Evolutionary conservation across 1,140 invertebrate genomes (phyloP), one percentile per base, ranked within the genome.

Genomic region (Brachionus rubens): DNA sequence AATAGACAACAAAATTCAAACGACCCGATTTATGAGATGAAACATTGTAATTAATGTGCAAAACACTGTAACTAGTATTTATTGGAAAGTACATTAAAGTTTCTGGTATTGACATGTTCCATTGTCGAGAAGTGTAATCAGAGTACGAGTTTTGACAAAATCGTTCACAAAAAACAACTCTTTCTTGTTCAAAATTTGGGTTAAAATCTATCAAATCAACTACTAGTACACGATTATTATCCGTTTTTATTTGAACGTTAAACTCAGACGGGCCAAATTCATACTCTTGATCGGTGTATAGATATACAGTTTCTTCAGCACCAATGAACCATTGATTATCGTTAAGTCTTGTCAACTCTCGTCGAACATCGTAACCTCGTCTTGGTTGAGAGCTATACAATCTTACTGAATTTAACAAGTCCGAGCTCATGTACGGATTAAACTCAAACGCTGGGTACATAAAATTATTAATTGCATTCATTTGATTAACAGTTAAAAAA

Each of bases 201-300:
- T 75, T 75, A 47, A 47, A 75, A 59, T 75, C 72, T 46, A 75
- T 54, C 16, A 75, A 14, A 19, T 75, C 72, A 19, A 75, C 16
- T 12, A 75, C 48, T 28, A 75, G 19, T 7, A 75, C 48, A 1
- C 48, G 36, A 54, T 54, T 54, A 19, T 54, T 54, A 19, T 75
- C 72, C 48, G 72, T 75, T 48, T 54, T 54, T 16, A 72, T 72
- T 72, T 72, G 46, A 50, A 72, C 50, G 26, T 50, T 48, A 21
- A 72, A 54, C n/a, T 72, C 68, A 40, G 30, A 21, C 33, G 68
- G 68, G 7, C 68, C 68, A 72, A 72, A 72, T n/a, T 72, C 50
- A 10, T 72, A 50, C 24, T 72, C 68, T 21, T 43, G 48, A 33
- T 72, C 68, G 24, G 68, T 72, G 26, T 72, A 72, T 19, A 72